Conservation (phyloP, 2,113 vertebrate species). For the Microcebus ravelobensis region DNA sequence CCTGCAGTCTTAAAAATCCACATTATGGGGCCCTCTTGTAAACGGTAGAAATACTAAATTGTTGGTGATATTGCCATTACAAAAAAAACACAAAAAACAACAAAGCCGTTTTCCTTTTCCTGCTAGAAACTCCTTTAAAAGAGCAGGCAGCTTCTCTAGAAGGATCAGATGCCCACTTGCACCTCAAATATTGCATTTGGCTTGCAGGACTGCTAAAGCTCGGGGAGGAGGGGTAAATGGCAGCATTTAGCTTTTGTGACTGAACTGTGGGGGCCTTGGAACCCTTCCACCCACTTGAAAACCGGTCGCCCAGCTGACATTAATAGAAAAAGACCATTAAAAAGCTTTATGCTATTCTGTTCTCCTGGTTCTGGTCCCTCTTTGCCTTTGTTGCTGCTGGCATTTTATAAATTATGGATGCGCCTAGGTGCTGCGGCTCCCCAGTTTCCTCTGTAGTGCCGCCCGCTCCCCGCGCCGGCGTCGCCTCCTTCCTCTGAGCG, state of each 20-base stretch:
- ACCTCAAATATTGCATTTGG: background rate
- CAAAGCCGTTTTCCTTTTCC: background rate
- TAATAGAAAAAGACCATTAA: conserved; percentile 93
- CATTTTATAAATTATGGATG: conserved; percentile 95
- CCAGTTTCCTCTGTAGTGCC: conserved; percentile 77
- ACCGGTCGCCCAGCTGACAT: conserved; percentile 85
- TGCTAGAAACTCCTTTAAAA: background rate
- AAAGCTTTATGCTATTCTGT: conserved; percentile 89
- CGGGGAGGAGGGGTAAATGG: conserved; percentile 52
- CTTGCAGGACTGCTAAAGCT: background rate
- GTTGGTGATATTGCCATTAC: too few species aligned
- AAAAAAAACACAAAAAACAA: too few species aligned
- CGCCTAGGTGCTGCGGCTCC: conserved; percentile 85
- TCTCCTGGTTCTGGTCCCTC: conserved; percentile 88
- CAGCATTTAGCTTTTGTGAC: conserved; percentile 59
- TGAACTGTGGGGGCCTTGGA: conserved; percentile 65
- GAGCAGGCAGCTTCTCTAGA: background rate
- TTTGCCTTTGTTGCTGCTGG: conserved; percentile 94
- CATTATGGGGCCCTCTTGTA: background rate
- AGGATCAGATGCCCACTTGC: background rate
- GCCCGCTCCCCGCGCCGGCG: conserved; percentile 72
- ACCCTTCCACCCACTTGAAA: conserved; percentile 81
- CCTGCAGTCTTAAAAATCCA: background rate
- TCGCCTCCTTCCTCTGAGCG: conserved; percentile 82
- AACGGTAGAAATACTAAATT: background rate